phyloP scores from a whole-genome alignment of 1,140 invertebrate genomes.

The Halictus rubicundus region DNA sequence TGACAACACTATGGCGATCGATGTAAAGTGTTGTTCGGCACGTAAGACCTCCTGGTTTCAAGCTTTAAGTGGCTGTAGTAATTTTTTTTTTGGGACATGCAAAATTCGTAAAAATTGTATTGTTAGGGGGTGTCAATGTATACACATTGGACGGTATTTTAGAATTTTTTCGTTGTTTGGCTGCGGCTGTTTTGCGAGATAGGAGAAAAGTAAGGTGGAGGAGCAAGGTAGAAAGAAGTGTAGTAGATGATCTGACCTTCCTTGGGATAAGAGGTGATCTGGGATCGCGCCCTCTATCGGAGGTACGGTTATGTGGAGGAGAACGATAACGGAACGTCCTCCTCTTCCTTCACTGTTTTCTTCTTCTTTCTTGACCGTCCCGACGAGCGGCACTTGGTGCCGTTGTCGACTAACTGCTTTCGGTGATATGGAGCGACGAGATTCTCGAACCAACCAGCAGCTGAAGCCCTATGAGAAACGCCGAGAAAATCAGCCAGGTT shows the following conservation, averaged over 20 bases:
- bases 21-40: no score
- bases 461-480: neutral
- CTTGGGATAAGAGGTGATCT: slow-evolving; percentile 71
- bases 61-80: no score
- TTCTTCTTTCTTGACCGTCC: slow-evolving; percentile 56
- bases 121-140: no score
- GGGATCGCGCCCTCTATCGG: slow-evolving; percentile 73
- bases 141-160: no score
- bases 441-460: neutral
- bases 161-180: no score
- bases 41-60: no score
- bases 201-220: no score
- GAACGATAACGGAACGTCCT: slow-evolving; percentile 73
- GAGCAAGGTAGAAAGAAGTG: slow-evolving; percentile 32
- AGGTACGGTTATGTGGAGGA: slow-evolving; percentile 73
- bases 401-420: slow-evolving; percentile 50
- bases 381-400: slow-evolving; percentile 12
- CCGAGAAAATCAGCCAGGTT: neutral
- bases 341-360: slow-evolving; percentile 56
- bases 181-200: no score
- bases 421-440: slow-evolving; percentile 53
- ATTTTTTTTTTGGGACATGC: no score
- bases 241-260: slow-evolving; percentile 70
- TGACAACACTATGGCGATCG: no score
- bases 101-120: no score